phyloP scores from a whole-genome alignment of 2,797 vertebrate genomes.

The Pygocentrus nattereri region DNA sequence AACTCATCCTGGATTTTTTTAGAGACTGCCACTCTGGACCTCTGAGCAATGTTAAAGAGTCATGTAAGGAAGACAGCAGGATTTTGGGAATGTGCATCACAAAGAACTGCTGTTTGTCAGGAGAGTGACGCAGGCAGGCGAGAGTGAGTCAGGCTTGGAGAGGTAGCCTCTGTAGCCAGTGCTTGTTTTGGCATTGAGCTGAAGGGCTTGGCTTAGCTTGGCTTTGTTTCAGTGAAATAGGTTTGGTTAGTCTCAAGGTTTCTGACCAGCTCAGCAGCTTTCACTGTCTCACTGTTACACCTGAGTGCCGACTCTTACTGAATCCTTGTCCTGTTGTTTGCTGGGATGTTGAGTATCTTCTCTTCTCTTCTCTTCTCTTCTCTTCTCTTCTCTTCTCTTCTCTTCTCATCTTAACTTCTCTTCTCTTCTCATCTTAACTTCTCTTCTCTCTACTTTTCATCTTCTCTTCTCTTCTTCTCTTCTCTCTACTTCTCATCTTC shows the following conservation, averaged over 20 bases:
- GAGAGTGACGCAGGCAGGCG: neutral
- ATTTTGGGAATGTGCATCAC: neutral
- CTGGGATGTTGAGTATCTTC: neutral
- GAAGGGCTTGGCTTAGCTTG: neutral
- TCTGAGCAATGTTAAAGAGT: neutral
- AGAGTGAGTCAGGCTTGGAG: neutral
- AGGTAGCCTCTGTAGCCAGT: neutral
- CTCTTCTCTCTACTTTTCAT: no score
- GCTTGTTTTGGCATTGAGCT: neutral
- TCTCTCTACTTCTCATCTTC: no score
- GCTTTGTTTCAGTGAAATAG: neutral
- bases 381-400: no score
- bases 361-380: neutral
- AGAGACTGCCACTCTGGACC: no score
- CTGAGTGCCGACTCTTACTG: neutral
- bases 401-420: neutral
- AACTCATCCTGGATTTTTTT: neutral
- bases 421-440: neutral
- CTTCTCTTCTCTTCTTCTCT: no score
- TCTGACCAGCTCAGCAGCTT: neutral
- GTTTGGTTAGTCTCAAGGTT: neutral
- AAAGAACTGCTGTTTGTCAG: constrained; percentile 17
- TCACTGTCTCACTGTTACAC: neutral
- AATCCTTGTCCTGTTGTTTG: neutral
- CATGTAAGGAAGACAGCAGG: constrained; percentile 2